These are phyloP conservation scores for Trachelipus rathkii DNA, from an alignment of 1,140 invertebrate genomes.

Conservation along the genomic window DNA sequence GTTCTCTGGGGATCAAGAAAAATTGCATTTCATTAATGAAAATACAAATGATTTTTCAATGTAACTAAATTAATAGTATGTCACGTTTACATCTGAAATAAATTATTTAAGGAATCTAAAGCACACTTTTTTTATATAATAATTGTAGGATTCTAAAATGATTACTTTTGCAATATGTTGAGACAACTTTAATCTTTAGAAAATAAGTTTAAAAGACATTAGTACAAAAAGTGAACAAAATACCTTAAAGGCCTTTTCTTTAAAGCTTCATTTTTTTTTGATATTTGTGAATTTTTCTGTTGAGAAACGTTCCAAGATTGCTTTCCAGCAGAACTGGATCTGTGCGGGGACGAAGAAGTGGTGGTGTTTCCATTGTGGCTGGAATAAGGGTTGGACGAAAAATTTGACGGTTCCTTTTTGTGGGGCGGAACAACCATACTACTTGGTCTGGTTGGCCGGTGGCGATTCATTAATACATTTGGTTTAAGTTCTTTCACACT, in stretches of 20 bases:
- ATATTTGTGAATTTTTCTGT: not conserved
- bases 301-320: not conserved
- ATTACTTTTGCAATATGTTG: too few species aligned
- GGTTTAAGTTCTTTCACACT: constrained; percentile 35
- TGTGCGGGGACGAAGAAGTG: not conserved
- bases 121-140: too few species aligned
- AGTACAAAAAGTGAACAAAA: too few species aligned
- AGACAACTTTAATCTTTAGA: too few species aligned
- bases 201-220: too few species aligned
- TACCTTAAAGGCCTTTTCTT: constrained; percentile 16
- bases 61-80: too few species aligned
- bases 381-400: constrained; percentile 16
- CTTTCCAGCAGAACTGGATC: not conserved
- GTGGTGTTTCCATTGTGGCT: constrained; percentile 4
- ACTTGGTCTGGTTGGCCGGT: constrained; percentile 13
- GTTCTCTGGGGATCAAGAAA: constrained; percentile 64
- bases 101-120: too few species aligned
- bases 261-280: constrained; percentile 10
- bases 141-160: too few species aligned
- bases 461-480: constrained; percentile 12
- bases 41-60: too few species aligned
- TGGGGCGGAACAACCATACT: constrained; percentile 29
- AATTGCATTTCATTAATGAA: constrained; percentile 18
- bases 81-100: too few species aligned
- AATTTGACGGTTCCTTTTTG: constrained; percentile 31